Conservation (phyloP, 2,797 vertebrate genomes). For the Etheostoma nigrum region DNA sequence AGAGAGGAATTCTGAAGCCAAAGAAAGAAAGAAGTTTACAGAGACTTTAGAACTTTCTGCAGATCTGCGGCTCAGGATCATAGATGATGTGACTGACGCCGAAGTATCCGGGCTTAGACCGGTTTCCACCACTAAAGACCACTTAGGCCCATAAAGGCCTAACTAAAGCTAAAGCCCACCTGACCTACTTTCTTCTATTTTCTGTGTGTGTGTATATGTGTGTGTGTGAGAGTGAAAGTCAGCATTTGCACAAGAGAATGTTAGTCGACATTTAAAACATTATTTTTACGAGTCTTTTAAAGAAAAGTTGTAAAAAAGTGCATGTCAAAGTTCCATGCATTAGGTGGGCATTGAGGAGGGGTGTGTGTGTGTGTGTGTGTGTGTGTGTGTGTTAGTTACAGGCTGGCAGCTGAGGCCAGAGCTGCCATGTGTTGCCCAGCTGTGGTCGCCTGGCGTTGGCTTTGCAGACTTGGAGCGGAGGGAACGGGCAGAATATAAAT, state of each 20-base stretch:
- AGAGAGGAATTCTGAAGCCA: neutral
- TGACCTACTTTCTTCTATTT: slow-evolving; percentile 79
- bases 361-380: neutral
- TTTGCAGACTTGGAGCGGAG: slow-evolving; percentile 35
- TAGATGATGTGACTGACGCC: slow-evolving; percentile 14
- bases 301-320: slow-evolving; percentile 13
- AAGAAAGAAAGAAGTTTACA: neutral
- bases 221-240: slow-evolving; percentile 29
- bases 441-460: slow-evolving; percentile 60
- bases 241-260: slow-evolving; percentile 25
- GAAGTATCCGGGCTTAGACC: slow-evolving; percentile 10
- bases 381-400: slow-evolving; percentile 33
- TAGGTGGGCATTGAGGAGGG: neutral
- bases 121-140: slow-evolving; percentile 22
- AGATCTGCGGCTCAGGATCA: neutral
- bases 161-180: slow-evolving; percentile 52
- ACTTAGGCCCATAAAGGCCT: slow-evolving; percentile 7
- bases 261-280: slow-evolving; percentile 29
- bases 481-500: slow-evolving; percentile 62
- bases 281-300: slow-evolving; percentile 63
- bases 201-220: slow-evolving; percentile 38
- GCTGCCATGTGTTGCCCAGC: slow-evolving; percentile 76
- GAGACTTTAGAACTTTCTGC: slow-evolving; percentile 9
- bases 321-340: neutral
- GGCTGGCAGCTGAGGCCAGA: slow-evolving; percentile 58